Conservation (phyloP, 1,140 invertebrate species). For the Drosophila parabipectinata region DNA sequence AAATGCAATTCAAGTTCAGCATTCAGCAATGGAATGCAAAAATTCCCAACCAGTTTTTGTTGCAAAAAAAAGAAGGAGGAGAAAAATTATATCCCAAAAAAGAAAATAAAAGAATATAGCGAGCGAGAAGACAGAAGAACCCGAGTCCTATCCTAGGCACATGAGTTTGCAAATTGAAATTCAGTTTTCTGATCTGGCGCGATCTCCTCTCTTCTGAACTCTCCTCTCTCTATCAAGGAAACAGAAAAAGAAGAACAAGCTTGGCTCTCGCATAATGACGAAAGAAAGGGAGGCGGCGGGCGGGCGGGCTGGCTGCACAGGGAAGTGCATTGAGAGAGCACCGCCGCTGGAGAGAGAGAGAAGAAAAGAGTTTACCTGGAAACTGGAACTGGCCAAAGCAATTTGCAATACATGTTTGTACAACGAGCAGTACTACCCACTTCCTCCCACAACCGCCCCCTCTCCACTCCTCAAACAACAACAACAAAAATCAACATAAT, state of each 20-base stretch:
- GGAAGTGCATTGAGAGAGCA: slow-evolving; percentile 2
- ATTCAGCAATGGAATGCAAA: slow-evolving; percentile 42
- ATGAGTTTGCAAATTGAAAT: slow-evolving; percentile 60
- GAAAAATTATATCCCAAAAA: slow-evolving; percentile 42
- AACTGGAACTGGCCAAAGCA: slow-evolving; percentile 77
- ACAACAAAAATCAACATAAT: background rate
- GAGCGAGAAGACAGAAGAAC: slow-evolving; percentile 2
- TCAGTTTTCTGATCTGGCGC: slow-evolving; percentile 41
- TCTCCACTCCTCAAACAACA: slow-evolving; percentile 1
- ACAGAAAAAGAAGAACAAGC: slow-evolving; percentile 19
- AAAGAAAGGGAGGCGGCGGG: background rate
- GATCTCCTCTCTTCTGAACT: slow-evolving; percentile 16
- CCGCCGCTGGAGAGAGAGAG: slow-evolving; percentile 15
- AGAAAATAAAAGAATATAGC: too few species aligned
- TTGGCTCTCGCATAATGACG: slow-evolving; percentile 25
- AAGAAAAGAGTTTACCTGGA: slow-evolving; percentile 47
- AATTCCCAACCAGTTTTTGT: slow-evolving; percentile 47
- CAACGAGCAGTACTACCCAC: slow-evolving; percentile 32
- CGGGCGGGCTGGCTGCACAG: background rate
- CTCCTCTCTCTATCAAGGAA: background rate
- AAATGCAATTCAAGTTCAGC: slow-evolving; percentile 52
- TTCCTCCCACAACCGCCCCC: slow-evolving; percentile 22
- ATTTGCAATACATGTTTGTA: slow-evolving; percentile 79
- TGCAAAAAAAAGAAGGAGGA: slow-evolving; percentile 25
- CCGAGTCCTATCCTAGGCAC: slow-evolving; percentile 38